phyloP scores from a whole-genome alignment of 2,797 vertebrate species.

The Pseudomugil gertrudae region DNA sequence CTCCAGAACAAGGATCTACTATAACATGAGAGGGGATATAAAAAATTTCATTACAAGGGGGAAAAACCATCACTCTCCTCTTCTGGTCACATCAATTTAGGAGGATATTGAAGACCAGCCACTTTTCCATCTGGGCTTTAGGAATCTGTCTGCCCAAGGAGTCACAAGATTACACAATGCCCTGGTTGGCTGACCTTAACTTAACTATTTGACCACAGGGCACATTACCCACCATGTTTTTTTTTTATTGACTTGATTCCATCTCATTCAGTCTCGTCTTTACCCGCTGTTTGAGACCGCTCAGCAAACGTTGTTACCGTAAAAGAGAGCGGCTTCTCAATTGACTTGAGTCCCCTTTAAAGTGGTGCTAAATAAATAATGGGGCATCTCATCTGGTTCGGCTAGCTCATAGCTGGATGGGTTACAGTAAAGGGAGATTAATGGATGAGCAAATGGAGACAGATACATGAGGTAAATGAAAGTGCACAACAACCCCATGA shows the following conservation, averaged over 20 bases:
- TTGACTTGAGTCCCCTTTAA: constrained; percentile 70
- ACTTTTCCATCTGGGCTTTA: constrained; percentile 50
- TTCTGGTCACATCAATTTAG: constrained; percentile 63
- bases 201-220: constrained; percentile 58
- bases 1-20: constrained; percentile 51
- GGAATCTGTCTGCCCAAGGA: constrained; percentile 42
- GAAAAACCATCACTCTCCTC: constrained; percentile 56
- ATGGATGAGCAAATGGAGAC: constrained; percentile 67
- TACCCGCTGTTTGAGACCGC: constrained; percentile 31
- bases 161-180: constrained; percentile 56
- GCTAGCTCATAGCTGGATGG: constrained; percentile 58
- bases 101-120: constrained; percentile 57
- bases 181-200: constrained; percentile 65
- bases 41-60: constrained; percentile 68
- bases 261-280: constrained; percentile 60
- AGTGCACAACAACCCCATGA: constrained; percentile 14
- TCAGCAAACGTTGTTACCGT: constrained; percentile 69
- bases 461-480: constrained; percentile 55
- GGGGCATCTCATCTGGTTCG: constrained; percentile 70
- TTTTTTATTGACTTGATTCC: constrained; percentile 65
- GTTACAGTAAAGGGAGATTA: constrained; percentile 74
- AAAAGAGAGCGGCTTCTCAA: constrained; percentile 67
- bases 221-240: constrained; percentile 51
- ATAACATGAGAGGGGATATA: constrained; percentile 51
- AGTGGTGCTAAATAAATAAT: constrained; percentile 80